Evolutionary conservation across 2,888 invertebrate species (phyloP).

Genomic region (Drosophila leonis): DNA sequence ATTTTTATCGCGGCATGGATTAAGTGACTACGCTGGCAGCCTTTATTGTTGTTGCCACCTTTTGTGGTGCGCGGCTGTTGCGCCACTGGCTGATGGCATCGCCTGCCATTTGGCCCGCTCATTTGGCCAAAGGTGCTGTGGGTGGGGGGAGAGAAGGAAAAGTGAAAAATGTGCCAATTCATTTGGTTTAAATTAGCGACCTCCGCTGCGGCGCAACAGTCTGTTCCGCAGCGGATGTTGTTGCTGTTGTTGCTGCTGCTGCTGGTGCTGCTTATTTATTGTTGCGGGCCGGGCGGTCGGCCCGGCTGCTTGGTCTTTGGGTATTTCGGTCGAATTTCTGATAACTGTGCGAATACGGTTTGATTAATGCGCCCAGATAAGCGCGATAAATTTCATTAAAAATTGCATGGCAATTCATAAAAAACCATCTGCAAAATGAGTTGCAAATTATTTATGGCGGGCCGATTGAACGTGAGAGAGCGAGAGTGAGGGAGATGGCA

Average conservation of each 20-base stretch:
- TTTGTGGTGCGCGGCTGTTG: constrained; percentile 41
- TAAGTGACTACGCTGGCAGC: constrained; percentile 72
- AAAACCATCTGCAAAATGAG: constrained; percentile 80
- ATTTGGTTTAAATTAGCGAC: constrained; percentile 85
- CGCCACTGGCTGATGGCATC: constrained; percentile 41
- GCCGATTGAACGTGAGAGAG: constrained; percentile 1
- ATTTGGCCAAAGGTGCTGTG: constrained; percentile 53
- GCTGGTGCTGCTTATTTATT: constrained; percentile 55
- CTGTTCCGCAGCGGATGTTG: constrained; percentile 60
- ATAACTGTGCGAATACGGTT: constrained; percentile 65
- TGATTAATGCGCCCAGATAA: constrained; percentile 84
- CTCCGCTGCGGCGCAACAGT: constrained; percentile 77
- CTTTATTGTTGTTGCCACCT: constrained; percentile 46
- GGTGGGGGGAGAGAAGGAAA: constrained; percentile 33
- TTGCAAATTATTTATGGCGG: constrained; percentile 77
- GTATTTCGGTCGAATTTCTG: constrained; percentile 25
- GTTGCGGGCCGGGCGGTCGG: constrained; percentile 47
- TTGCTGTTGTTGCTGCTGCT: constrained; percentile 22
- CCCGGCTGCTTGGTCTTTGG: constrained; percentile 2
- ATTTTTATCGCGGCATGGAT: constrained; percentile 84
- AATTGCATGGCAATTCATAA: constrained; percentile 81
- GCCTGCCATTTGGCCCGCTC: constrained; percentile 48
- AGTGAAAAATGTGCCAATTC: constrained; percentile 85
- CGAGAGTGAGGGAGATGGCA: constrained; percentile 2
- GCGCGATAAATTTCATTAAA: constrained; percentile 82